Percentiles rank a stretch among this genome's conserved stretches.
Conservation (phyloP, 1,140 invertebrate species). For the Semibalanus balanoides region DNA sequence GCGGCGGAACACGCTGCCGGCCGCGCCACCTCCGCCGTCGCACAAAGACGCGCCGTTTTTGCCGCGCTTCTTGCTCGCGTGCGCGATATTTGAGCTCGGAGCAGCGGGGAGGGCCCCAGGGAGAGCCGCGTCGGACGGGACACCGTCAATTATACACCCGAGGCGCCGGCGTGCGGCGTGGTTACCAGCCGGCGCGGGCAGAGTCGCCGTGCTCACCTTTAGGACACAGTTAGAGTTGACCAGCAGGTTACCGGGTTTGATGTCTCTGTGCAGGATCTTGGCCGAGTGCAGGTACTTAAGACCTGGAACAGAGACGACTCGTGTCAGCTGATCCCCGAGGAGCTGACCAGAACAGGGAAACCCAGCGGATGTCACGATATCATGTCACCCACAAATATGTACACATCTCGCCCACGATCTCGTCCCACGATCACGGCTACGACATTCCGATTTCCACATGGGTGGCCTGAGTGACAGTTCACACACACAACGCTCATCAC, state of each 20-base stretch:
- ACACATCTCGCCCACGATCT: constrained; percentile 6
- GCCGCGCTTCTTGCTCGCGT: not conserved
- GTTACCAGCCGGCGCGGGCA: constrained; percentile 1
- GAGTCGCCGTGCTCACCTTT: no score
- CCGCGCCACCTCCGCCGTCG: no score
- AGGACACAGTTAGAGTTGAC: constrained; percentile 98
- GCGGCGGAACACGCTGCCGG: no score
- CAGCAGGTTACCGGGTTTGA: constrained; percentile 96
- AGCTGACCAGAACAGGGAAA: constrained; percentile 3
- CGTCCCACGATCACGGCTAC: no score
- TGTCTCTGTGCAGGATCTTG: constrained; percentile 92
- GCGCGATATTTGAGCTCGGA: no score
- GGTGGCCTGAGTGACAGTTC: no score
- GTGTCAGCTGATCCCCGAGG: constrained; percentile 13
- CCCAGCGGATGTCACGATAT: no score
- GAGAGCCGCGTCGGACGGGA: not conserved
- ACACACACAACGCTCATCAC: no score
- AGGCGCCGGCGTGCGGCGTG: not conserved
- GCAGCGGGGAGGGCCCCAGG: no score
- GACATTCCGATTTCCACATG: no score
- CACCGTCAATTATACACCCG: not conserved
- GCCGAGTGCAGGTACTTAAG: constrained; percentile 97
- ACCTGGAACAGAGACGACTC: constrained; percentile 39
- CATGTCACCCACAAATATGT: constrained; percentile 6
- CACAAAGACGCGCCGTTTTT: not conserved